Conservation (phyloP, 2,113 vertebrate species). For the Lutjanus erythropterus region DNA sequence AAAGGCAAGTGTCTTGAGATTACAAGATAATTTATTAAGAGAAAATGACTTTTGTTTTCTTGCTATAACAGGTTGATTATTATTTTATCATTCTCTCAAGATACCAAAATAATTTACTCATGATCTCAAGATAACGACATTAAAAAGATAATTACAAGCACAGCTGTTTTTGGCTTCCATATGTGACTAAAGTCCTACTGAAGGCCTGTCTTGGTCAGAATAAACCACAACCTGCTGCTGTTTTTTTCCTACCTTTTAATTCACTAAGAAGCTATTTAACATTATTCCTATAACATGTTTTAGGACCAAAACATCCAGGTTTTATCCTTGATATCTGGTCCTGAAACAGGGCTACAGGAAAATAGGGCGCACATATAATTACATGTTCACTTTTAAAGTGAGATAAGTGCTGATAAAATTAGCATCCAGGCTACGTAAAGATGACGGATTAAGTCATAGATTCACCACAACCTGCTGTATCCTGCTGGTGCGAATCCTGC, state of each 20-base stretch:
- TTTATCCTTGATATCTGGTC: not conserved
- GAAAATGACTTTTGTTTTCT: no score
- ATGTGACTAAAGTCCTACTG: no score
- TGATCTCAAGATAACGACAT: no score
- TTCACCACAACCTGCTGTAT: not conserved
- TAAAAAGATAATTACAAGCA: no score
- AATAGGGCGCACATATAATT: not conserved
- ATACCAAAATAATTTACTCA: no score
- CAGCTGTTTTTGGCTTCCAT: no score
- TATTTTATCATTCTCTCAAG: no score
- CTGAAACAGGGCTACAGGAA: not conserved
- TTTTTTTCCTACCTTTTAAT: not conserved
- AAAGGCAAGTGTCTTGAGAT: no score
- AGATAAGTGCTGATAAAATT: not conserved
- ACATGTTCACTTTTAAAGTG: not conserved
- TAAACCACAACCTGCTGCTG: not conserved
- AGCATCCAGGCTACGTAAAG: not conserved
- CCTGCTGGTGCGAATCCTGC: constrained; percentile 31
- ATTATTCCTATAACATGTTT: not conserved
- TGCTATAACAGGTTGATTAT: no score
- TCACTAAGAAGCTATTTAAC: not conserved
- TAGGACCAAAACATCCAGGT: not conserved
- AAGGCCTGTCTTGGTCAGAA: not conserved
- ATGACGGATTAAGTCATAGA: not conserved
- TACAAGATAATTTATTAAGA: no score